Conservation (phyloP, 2,888 invertebrate species). For the Meteorus colon region DNA sequence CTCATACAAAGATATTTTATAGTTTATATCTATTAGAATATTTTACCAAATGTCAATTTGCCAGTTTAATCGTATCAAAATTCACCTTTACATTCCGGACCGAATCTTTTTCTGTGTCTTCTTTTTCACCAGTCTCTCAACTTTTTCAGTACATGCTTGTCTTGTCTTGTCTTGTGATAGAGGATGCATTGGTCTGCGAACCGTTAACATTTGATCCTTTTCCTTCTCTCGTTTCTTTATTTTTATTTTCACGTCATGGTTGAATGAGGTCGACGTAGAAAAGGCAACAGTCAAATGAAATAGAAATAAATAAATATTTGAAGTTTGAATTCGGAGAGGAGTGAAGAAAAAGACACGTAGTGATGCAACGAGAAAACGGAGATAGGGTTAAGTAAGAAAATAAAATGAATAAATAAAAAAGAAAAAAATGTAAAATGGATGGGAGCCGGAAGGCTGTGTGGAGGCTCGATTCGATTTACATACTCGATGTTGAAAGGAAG, state of each 20-base stretch:
- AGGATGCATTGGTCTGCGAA: conserved; percentile 22
- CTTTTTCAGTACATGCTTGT: not conserved
- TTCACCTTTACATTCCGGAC: no score
- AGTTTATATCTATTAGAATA: no score
- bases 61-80: no score
- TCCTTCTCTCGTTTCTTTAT: not conserved
- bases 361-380: conserved; percentile 3
- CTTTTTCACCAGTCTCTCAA: no score
- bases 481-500: conserved; percentile 38
- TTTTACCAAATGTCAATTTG: no score
- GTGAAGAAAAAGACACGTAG: not conserved
- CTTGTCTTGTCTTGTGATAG: conserved; percentile 11
- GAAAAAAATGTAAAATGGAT: conserved; percentile 10
- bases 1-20: no score
- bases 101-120: no score
- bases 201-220: conserved; percentile 26
- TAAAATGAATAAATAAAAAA: not conserved
- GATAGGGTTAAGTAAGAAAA: not conserved
- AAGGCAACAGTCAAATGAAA: not conserved
- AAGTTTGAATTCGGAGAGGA: not conserved
- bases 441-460: conserved; percentile 29
- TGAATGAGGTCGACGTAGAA: not conserved
- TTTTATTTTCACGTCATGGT: conserved; percentile 12
- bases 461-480: conserved; percentile 44
- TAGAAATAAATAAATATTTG: conserved; percentile 2